These are phyloP conservation scores for Poecile montanus DNA, from an alignment of 2,797 vertebrate genomes.

Conservation along the genomic window DNA sequence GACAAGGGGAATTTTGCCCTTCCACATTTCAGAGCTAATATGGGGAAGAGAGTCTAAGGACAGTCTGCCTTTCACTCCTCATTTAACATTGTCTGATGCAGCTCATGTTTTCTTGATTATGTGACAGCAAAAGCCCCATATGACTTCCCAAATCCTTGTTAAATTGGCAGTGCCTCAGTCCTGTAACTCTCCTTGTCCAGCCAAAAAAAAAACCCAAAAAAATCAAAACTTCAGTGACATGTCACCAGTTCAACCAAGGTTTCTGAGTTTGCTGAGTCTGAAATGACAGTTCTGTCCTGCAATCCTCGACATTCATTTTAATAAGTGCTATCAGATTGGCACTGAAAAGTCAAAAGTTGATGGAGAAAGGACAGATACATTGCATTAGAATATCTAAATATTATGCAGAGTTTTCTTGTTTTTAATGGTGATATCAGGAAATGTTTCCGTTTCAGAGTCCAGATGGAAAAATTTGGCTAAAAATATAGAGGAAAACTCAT, in stretches of 20 bases:
- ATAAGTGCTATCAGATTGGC: neutral
- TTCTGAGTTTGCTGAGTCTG: neutral
- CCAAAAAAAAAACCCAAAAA: neutral
- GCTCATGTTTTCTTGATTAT: neutral
- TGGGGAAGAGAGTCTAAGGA: neutral
- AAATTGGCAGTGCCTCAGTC: neutral
- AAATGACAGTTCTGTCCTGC: neutral
- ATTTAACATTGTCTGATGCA: neutral
- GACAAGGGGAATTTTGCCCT: neutral
- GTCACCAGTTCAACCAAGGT: neutral
- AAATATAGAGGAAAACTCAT: neutral
- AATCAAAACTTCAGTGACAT: neutral
- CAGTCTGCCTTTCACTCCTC: neutral
- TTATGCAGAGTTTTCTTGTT: neutral
- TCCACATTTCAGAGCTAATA: neutral
- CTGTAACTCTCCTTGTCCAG: neutral
- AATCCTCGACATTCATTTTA: neutral
- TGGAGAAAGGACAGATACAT: neutral
- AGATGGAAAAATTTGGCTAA: neutral
- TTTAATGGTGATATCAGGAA: neutral
- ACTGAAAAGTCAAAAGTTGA: neutral
- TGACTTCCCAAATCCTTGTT: neutral
- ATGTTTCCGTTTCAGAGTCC: neutral
- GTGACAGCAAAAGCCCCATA: neutral
- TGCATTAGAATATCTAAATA: neutral